These are phyloP conservation scores for Lasioglossum baleicum DNA, from an alignment of 1,140 invertebrate genomes.

Conservation along the genomic window DNA sequence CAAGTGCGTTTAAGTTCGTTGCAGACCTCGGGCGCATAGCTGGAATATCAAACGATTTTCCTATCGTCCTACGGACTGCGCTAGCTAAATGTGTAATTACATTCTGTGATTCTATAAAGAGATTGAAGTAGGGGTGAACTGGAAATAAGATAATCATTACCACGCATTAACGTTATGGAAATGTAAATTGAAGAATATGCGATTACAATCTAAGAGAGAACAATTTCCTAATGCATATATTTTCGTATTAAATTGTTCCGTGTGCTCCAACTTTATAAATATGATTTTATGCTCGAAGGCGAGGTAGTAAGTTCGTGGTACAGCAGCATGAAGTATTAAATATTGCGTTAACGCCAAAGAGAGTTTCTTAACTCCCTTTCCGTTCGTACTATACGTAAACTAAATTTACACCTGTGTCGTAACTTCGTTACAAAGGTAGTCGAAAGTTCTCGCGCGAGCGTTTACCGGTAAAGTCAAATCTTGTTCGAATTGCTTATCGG, in stretches of 20 bases:
- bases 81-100: not conserved
- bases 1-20: constrained; percentile 11
- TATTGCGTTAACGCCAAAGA: not conserved
- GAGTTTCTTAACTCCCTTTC: not conserved
- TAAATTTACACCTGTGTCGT: not conserved
- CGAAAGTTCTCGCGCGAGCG: not conserved
- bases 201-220: not conserved
- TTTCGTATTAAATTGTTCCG: not conserved
- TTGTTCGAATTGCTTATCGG: not conserved
- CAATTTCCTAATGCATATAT: too few species aligned
- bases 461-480: not conserved
- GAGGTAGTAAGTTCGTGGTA: not conserved
- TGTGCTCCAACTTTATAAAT: not conserved
- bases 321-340: not conserved
- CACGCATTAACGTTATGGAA: not conserved
- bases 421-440: not conserved
- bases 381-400: not conserved
- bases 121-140: too few species aligned
- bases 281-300: not conserved
- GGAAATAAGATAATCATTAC: too few species aligned
- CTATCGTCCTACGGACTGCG: not conserved
- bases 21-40: not conserved
- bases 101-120: not conserved
- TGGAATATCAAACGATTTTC: constrained; percentile 5
- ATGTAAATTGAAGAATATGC: not conserved